These are phyloP conservation scores for Coregonus suidteri DNA, from an alignment of 2,797 vertebrate species.

Conservation along the genomic window DNA sequence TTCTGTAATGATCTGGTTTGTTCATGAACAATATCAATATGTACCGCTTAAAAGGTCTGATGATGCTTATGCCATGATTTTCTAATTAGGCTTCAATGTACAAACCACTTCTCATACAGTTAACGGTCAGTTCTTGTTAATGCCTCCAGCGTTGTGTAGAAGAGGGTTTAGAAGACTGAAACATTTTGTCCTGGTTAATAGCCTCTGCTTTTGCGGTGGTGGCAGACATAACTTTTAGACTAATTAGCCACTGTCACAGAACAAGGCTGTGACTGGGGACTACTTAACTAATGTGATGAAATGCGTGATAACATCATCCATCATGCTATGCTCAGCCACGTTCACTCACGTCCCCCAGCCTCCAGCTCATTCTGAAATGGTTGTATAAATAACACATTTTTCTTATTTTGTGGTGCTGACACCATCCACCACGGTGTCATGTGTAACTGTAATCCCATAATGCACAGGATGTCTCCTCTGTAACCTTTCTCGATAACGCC, in stretches of 20 bases:
- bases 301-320: conserved; percentile 53
- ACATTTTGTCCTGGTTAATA: conserved; percentile 13
- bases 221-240: conserved; percentile 25
- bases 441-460: conserved; percentile 17
- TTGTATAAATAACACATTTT: conserved; percentile 18
- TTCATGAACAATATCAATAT: neutral
- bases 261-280: conserved; percentile 45
- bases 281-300: conserved; percentile 63
- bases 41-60: neutral
- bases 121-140: neutral
- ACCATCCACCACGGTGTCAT: conserved; percentile 3
- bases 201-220: conserved; percentile 18
- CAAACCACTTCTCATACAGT: neutral
- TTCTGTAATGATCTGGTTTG: conserved; percentile 25
- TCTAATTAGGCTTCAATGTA: neutral
- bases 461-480: neutral
- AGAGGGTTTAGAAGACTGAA: neutral
- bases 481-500: conserved; percentile 14
- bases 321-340: conserved; percentile 44
- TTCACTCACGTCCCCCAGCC: conserved; percentile 4
- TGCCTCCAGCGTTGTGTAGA: neutral
- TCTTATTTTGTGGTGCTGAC: conserved; percentile 22
- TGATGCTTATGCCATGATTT: neutral
- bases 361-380: conserved; percentile 28
- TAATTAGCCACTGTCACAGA: conserved; percentile 44